These are phyloP conservation scores for Halictus quadricinctus DNA, from an alignment of 2,888 invertebrate genomes.

Conservation along the genomic window DNA sequence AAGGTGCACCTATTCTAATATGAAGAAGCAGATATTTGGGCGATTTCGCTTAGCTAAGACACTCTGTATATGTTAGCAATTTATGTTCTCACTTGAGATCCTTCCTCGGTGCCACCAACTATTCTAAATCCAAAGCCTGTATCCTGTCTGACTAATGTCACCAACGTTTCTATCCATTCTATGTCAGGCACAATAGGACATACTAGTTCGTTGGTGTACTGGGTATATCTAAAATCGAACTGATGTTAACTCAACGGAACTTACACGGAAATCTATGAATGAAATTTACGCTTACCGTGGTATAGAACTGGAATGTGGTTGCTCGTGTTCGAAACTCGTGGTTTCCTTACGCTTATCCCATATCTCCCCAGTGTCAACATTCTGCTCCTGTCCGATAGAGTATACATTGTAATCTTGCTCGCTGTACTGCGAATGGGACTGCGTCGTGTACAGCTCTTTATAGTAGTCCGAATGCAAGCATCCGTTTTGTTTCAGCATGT, in stretches of 20 bases:
- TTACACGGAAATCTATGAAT: conserved; percentile 8
- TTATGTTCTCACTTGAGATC: conserved; percentile 89
- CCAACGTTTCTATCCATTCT: conserved; percentile 86
- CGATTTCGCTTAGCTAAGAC: neutral
- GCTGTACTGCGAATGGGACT: conserved; percentile 78
- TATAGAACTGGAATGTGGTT: conserved; percentile 83
- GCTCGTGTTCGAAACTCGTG: conserved; percentile 86
- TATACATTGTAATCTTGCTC: conserved; percentile 79
- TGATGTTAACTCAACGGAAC: neutral
- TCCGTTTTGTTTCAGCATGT: conserved; percentile 78
- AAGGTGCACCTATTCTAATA: neutral
- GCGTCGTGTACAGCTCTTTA: conserved; percentile 77
- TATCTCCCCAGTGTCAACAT: conserved; percentile 81
- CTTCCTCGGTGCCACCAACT: conserved; percentile 98
- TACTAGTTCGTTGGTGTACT: conserved; percentile 79
- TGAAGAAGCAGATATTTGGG: neutral
- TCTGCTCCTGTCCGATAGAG: conserved; percentile 80
- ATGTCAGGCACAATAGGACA: conserved; percentile 80
- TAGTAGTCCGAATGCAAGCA: conserved; percentile 78
- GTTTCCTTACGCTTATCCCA: conserved; percentile 84
- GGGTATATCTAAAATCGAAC: conserved; percentile 75
- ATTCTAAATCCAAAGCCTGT: conserved; percentile 99
- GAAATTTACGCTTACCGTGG: conserved; percentile 76
- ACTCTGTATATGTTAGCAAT: conserved; percentile 21
- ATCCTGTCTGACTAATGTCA: conserved; percentile 94